Percentiles rank a stretch among this genome's conserved stretches.
Conservation (phyloP, 2,888 invertebrate species). For the Leptinotarsa haldemani region DNA sequence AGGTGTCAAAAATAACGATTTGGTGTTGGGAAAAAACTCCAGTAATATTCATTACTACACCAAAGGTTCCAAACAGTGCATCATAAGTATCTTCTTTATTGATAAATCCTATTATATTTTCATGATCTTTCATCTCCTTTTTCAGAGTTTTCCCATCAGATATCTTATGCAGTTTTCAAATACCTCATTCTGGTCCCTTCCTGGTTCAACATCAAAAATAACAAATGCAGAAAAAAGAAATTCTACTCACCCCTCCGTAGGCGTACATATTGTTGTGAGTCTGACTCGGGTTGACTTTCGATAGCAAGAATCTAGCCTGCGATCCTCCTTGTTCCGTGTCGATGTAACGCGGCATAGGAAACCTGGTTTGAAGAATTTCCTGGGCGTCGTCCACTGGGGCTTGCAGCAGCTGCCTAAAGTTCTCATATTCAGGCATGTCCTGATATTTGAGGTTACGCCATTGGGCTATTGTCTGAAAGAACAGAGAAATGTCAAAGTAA, state of each 20-base stretch:
- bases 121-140: too few species aligned
- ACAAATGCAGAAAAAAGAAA: neutral
- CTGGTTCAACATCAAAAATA: too few species aligned
- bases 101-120: too few species aligned
- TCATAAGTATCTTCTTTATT: too few species aligned
- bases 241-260: slow-evolving; percentile 85
- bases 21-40: too few species aligned
- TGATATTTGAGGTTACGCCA: slow-evolving; percentile 97
- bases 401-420: slow-evolving; percentile 94
- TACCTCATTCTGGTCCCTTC: too few species aligned
- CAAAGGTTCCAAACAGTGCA: too few species aligned
- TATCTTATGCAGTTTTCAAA: too few species aligned
- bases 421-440: slow-evolving; percentile 96
- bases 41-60: too few species aligned
- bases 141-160: too few species aligned
- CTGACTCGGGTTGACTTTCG: slow-evolving; percentile 99
- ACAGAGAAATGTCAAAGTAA: neutral
- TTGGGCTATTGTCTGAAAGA: slow-evolving; percentile 89
- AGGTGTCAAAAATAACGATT: too few species aligned
- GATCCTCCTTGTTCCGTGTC: slow-evolving; percentile 99
- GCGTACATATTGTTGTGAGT: slow-evolving; percentile 99
- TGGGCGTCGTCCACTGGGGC: slow-evolving; percentile 98
- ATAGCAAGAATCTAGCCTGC: slow-evolving; percentile 97
- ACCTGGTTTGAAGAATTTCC: slow-evolving; percentile 94
- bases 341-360: slow-evolving; percentile 99